Conservation (phyloP, 2,113 vertebrate species). For the Caranx ignobilis region DNA sequence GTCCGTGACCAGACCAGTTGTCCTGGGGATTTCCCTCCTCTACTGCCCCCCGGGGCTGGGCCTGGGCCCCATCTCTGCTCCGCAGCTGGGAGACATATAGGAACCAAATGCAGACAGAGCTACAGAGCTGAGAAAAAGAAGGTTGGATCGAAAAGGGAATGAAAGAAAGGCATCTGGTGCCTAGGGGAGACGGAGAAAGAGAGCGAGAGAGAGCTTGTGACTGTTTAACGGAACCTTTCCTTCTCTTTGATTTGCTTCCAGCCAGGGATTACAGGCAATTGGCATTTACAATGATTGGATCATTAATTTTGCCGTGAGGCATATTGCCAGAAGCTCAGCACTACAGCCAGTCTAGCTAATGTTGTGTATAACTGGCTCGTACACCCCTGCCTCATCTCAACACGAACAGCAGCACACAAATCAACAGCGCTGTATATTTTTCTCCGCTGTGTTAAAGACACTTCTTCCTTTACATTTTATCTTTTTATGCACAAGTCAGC, state of each 20-base stretch:
- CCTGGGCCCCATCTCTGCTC: constrained; percentile 86
- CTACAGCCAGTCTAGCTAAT: constrained; percentile 50
- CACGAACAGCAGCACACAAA: constrained; percentile 29
- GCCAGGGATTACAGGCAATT: constrained; percentile 85
- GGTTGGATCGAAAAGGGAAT: constrained; percentile 75
- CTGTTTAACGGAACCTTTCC: constrained; percentile 87
- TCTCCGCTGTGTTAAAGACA: constrained; percentile 12
- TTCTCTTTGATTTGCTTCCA: constrained; percentile 86
- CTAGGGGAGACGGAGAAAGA: constrained; percentile 72
- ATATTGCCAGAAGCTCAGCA: constrained; percentile 62
- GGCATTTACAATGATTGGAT: constrained; percentile 84
- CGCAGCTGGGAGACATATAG: constrained; percentile 90
- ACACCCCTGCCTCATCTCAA: constrained; percentile 24
- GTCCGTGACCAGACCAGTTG: constrained; percentile 99
- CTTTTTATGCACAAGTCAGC: constrained; percentile 2
- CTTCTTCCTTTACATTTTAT: constrained; percentile 18
- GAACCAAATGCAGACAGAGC: constrained; percentile 68
- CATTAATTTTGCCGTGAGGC: constrained; percentile 77
- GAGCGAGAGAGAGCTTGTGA: constrained; percentile 82
- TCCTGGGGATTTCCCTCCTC: constrained; percentile 91
- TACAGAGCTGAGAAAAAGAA: constrained; percentile 71
- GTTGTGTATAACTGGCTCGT: constrained; percentile 47
- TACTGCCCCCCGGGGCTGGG: constrained; percentile 73
- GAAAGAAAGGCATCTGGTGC: constrained; percentile 97
- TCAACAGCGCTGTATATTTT: constrained; percentile 4